Evolutionary conservation across 2,797 vertebrate genomes (phyloP).

Genomic region (Alosa sapidissima): DNA sequence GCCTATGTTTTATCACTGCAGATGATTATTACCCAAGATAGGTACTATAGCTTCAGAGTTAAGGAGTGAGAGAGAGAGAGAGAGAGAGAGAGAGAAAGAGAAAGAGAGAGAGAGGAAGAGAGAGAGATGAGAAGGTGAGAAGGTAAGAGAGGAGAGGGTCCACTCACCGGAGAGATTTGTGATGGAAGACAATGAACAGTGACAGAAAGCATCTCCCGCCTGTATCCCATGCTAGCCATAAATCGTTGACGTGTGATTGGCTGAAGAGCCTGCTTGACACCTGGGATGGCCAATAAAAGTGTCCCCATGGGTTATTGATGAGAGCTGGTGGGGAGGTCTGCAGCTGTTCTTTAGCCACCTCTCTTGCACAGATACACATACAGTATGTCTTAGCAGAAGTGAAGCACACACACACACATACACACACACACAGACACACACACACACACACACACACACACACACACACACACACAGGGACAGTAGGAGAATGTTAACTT

Average conservation of each 20-base stretch:
- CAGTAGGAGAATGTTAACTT: too few species aligned
- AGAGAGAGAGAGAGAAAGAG: background rate
- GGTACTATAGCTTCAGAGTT: too few species aligned
- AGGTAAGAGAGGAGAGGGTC: background rate
- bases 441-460: too few species aligned
- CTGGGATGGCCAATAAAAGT: background rate
- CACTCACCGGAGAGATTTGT: background rate
- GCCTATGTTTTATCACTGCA: too few species aligned
- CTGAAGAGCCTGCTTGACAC: background rate
- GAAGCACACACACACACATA: too few species aligned
- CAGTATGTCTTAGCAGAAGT: too few species aligned
- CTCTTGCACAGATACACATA: too few species aligned
- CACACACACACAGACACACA: too few species aligned
- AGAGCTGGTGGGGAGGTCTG: background rate
- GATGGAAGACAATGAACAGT: background rate
- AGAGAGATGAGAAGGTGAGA: background rate
- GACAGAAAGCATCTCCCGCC: background rate
- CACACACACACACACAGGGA: too few species aligned
- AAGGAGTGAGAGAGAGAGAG: too few species aligned
- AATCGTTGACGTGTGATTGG: background rate
- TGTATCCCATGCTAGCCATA: background rate
- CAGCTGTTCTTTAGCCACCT: too few species aligned
- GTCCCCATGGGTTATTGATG: background rate
- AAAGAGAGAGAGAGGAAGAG: background rate
- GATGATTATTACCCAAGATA: too few species aligned